These are phyloP conservation scores for Tauraco hartlaubi DNA, from an alignment of 2,797 vertebrate species.

Conservation along the genomic window DNA sequence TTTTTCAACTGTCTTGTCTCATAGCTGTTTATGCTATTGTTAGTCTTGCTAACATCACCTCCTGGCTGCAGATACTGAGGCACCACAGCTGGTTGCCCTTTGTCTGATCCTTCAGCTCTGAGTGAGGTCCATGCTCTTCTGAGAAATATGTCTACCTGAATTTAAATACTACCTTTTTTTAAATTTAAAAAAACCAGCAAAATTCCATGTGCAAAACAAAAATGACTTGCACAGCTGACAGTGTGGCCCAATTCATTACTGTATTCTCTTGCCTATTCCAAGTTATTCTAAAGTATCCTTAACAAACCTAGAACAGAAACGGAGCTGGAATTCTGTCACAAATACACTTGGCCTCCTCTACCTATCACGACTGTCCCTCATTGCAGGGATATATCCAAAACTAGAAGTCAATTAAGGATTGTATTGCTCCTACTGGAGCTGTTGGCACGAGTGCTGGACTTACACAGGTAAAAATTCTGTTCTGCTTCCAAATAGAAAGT, in stretches of 20 bases:
- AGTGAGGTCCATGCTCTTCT: not conserved
- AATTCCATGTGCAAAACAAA: not conserved
- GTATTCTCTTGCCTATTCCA: not conserved
- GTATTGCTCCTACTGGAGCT: not conserved
- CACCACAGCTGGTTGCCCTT: not conserved
- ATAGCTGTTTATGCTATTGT: not conserved
- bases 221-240: not conserved
- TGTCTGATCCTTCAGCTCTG: not conserved
- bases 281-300: not conserved
- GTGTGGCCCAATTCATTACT: not conserved
- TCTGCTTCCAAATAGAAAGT: not conserved
- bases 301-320: not conserved
- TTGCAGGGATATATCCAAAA: not conserved
- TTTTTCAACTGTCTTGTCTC: not conserved
- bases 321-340: not conserved
- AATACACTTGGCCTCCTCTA: not conserved
- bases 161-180: not conserved
- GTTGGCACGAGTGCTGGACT: not conserved
- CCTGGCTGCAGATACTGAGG: not conserved
- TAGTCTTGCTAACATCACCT: not conserved
- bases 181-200: not conserved
- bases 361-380: not conserved
- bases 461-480: not conserved
- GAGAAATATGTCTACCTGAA: not conserved
- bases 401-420: not conserved